Conservation (phyloP, 1,140 invertebrate species). For the Sinella curviseta region DNA sequence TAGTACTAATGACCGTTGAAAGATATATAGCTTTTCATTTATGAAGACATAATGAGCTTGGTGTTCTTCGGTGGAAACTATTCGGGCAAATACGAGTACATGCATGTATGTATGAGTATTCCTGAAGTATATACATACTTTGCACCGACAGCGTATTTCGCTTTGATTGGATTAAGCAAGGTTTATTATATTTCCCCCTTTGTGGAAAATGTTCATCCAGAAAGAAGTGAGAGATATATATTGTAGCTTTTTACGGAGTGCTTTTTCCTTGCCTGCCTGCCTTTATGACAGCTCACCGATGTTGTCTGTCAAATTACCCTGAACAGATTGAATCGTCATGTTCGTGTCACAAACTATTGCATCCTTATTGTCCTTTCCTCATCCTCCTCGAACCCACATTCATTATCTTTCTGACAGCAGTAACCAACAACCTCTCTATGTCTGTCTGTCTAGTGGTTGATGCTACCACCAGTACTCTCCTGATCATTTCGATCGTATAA, state of each 20-base stretch:
- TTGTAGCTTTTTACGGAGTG: background rate
- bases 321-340: slow-evolving; percentile 27
- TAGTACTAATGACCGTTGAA: background rate
- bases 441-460: background rate
- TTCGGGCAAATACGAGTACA: background rate
- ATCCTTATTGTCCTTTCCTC: background rate
- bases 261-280: background rate
- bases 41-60: background rate
- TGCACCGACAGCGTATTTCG: background rate
- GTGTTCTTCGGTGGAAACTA: no score
- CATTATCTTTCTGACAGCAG: background rate
- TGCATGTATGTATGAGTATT: background rate
- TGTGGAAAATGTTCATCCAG: background rate
- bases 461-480: background rate
- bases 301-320: slow-evolving; percentile 25
- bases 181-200: slow-evolving; percentile 5
- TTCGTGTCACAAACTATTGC: slow-evolving; percentile 9
- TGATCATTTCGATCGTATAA: background rate
- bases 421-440: background rate
- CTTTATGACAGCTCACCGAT: slow-evolving; percentile 22
- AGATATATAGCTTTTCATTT: slow-evolving; percentile 13
- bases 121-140: background rate
- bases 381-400: background rate
- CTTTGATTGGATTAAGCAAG: slow-evolving; percentile 20
- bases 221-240: background rate